Evolutionary conservation across 2,797 vertebrate genomes (phyloP).

Genomic region (Myotis vivesi): DNA sequence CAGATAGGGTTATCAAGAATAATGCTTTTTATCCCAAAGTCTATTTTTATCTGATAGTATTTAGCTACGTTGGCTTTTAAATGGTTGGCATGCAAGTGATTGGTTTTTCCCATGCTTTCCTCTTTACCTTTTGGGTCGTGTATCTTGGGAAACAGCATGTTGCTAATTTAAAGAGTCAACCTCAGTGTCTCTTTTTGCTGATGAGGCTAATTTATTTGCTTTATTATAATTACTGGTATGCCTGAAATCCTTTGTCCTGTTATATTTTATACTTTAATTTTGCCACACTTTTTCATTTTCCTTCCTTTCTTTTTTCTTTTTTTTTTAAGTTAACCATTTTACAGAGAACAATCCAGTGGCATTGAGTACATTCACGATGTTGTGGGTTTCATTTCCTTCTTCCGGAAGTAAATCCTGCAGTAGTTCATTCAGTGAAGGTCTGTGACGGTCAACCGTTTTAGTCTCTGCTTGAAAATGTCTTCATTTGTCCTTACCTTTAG

Average conservation of each 20-base stretch:
- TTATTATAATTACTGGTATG: background rate
- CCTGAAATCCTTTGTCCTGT: background rate
- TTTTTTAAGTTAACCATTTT: background rate
- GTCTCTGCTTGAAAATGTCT: background rate
- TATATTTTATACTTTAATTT: background rate
- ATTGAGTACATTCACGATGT: background rate
- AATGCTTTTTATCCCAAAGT: background rate
- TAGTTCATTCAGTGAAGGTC: background rate
- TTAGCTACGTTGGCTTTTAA: background rate
- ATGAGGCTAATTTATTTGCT: background rate
- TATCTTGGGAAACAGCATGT: background rate
- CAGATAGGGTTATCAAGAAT: background rate
- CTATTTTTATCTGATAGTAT: background rate
- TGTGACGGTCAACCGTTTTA: background rate
- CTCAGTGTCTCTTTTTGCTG: background rate
- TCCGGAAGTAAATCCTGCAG: background rate
- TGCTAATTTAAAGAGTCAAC: background rate
- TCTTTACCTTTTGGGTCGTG: background rate
- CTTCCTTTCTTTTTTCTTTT: background rate
- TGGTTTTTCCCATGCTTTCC: background rate
- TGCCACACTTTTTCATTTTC: background rate
- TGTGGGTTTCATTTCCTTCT: background rate
- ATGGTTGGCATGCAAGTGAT: background rate
- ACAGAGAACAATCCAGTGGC: background rate
- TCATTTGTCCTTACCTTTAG: background rate